A percentile compares a stretch with the other conserved stretches of the same genome.
These are phyloP conservation scores for Ochotona princeps DNA, from an alignment of 2,113 vertebrate species.

Conservation along the genomic window DNA sequence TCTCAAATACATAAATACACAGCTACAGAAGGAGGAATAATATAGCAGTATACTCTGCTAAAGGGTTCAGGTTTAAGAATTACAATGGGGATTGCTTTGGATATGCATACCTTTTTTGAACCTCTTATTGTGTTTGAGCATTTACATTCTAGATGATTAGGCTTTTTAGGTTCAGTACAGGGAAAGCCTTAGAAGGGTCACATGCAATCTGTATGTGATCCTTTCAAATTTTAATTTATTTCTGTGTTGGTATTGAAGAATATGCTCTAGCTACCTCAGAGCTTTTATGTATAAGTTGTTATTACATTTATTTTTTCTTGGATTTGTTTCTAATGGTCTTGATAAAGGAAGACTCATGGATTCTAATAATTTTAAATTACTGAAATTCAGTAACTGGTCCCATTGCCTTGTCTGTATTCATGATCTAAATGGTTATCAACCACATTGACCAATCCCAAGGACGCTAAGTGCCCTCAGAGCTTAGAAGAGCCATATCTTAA, in stretches of 20 bases:
- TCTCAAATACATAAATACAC: background rate
- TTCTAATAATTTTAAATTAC: slow-evolving; percentile 43
- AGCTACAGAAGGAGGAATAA: background rate
- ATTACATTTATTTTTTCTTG: slow-evolving; percentile 24
- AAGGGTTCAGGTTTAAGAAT: background rate
- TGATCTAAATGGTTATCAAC: background rate
- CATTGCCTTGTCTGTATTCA: background rate
- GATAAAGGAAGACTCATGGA: background rate
- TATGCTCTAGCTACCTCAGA: slow-evolving; percentile 6
- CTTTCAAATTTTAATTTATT: slow-evolving; percentile 51
- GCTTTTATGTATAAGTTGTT: slow-evolving; percentile 51
- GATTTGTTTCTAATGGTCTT: slow-evolving; percentile 45
- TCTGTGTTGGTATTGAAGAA: slow-evolving; percentile 53
- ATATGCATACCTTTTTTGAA: background rate
- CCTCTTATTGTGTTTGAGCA: slow-evolving; percentile 24
- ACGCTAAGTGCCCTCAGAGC: background rate
- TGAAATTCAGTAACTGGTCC: slow-evolving; percentile 11
- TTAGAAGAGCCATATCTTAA: slow-evolving; percentile 12
- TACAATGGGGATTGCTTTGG: background rate
- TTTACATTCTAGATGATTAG: background rate
- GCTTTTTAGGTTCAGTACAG: slow-evolving; percentile 23
- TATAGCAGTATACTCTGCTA: background rate
- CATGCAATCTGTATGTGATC: background rate
- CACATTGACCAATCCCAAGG: background rate
- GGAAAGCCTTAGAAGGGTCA: background rate